Evolutionary conservation across 2,797 vertebrate genomes (phyloP), one percentile per base, ranked within the genome.

Genomic region (Streptopelia turtur): DNA sequence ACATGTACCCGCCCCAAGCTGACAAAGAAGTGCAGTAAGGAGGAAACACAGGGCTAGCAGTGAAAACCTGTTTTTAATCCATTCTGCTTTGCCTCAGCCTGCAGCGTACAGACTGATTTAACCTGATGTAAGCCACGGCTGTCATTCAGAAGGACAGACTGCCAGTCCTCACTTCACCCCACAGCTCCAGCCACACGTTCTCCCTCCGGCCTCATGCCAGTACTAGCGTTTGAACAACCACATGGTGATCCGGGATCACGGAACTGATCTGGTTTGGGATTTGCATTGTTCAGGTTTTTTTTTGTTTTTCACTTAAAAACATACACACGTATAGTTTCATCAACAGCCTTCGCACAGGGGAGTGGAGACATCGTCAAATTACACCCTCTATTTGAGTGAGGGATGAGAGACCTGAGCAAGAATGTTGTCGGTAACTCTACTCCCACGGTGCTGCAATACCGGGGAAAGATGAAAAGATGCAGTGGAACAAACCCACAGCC

Each of bases 321-420:
- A 7, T 49, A 53, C 25, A 50, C 69, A 75, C 65, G 37, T 45
- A 55, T 0, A 81, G 65, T 87, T 95, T 93, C 87, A 90, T 56
- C 86, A 93, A 87, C 83, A 95, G 89, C 78, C 66, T 84, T 95
- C 89, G 89, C 89, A 85, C 64, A 87, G 64, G 53, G 83, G 82
- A 97, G 68, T 78, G 77, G 84, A 96, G 91, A 93, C 92, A 95
- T 91, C 77, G 64, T 97, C 96, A 96, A 93, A 96, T 97, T 95
- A 97, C 96, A 97, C 83, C 90, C 96, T 92, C 96, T 96, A 95
- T 94, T 94, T 91, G 94, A 96, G 96, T 93, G 86, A 94, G 64
- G 68, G 93, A 96, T 96, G 96, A 97, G 95, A 95, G 95, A 95
- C 95, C 88, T 94, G 95, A 87, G 90, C 71, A 96, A 78, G 95